phyloP scores from a whole-genome alignment of 1,140 invertebrate species.

The Trialeurodes vaporariorum region DNA sequence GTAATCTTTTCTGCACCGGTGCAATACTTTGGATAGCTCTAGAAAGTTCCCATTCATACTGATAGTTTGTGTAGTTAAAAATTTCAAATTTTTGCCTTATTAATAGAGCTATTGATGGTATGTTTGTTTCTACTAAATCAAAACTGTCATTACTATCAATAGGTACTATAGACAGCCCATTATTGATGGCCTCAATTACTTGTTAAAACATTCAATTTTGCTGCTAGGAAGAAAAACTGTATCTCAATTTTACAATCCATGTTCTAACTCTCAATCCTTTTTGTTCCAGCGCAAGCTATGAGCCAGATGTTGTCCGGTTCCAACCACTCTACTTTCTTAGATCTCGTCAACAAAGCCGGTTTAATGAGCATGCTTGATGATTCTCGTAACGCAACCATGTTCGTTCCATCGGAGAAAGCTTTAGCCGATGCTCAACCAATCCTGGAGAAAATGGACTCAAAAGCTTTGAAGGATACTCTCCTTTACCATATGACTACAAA shows the following conservation, averaged over 20 bases:
- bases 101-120: too few species aligned
- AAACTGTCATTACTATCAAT: not conserved
- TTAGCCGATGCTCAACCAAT: constrained; percentile 25
- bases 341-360: constrained; percentile 34
- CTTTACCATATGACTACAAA: constrained; percentile 35
- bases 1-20: too few species aligned
- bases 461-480: constrained; percentile 33
- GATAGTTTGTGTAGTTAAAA: too few species aligned
- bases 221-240: constrained; percentile 1
- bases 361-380: constrained; percentile 33
- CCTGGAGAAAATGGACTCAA: constrained; percentile 26
- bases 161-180: not conserved
- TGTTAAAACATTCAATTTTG: constrained; percentile 7
- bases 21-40: too few species aligned
- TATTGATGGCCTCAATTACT: constrained; percentile 16
- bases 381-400: constrained; percentile 39
- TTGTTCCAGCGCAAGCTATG: constrained; percentile 31
- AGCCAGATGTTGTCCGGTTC: constrained; percentile 30
- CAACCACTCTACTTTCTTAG: constrained; percentile 35
- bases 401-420: constrained; percentile 40
- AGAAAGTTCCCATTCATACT: too few species aligned
- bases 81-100: too few species aligned
- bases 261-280: too few species aligned
- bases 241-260: constrained; percentile 4
- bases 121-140: constrained; percentile 3